These are phyloP conservation scores for Steinernema khuongi DNA, from an alignment of 1,140 invertebrate genomes.

Conservation along the genomic window DNA sequence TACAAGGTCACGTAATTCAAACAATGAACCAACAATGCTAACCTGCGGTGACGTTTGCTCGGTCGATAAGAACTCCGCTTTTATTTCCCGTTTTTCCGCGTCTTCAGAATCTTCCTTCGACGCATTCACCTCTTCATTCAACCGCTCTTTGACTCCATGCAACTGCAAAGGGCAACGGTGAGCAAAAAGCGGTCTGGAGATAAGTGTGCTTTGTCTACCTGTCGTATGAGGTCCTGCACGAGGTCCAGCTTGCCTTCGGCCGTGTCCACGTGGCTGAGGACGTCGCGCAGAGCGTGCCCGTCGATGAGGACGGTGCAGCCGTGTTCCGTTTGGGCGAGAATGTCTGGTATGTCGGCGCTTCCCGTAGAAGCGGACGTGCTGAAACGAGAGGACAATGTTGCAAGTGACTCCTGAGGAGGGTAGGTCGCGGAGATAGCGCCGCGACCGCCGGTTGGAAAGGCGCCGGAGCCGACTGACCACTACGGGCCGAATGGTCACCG, in stretches of 20 bases:
- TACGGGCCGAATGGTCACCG: not conserved
- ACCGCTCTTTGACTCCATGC: slow-evolving; percentile 36
- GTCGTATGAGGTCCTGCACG: slow-evolving; percentile 45
- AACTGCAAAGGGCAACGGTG: slow-evolving; percentile 30
- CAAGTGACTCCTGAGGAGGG: not conserved
- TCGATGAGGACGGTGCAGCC: slow-evolving; percentile 52
- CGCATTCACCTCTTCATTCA: slow-evolving; percentile 34
- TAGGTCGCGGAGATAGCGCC: not conserved
- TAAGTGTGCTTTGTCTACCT: slow-evolving; percentile 39
- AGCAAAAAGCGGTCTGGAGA: slow-evolving; percentile 18
- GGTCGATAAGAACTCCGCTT: slow-evolving; percentile 21
- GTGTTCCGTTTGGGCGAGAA: slow-evolving; percentile 52
- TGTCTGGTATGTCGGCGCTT: slow-evolving; percentile 46
- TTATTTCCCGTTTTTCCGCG: slow-evolving; percentile 22
- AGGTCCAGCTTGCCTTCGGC: slow-evolving; percentile 43
- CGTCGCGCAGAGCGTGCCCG: slow-evolving; percentile 41
- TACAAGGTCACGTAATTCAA: slow-evolving; percentile 18
- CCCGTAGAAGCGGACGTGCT: slow-evolving; percentile 31
- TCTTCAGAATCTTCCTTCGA: slow-evolving; percentile 15
- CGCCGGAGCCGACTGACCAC: not conserved
- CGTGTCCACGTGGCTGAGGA: slow-evolving; percentile 40
- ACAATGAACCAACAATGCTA: slow-evolving; percentile 18
- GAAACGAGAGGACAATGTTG: slow-evolving; percentile 11
- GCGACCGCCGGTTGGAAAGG: not conserved
- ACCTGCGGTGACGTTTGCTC: slow-evolving; percentile 20